Conservation (phyloP, 2,888 invertebrate genomes). For the Scaptomyza parva region DNA sequence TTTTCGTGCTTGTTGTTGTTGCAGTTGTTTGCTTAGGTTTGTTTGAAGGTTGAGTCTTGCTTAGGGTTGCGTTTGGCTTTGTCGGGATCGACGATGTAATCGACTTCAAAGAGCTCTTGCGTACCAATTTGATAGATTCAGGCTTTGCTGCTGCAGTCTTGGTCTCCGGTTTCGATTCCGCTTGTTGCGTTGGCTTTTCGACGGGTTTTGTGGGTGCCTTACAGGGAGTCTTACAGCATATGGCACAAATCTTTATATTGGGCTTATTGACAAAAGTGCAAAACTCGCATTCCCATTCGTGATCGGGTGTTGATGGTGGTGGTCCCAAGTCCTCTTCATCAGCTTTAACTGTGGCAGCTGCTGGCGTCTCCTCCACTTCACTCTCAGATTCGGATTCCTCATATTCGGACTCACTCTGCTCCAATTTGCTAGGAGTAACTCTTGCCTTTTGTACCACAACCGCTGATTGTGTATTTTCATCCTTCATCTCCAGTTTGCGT, state of each 20-base stretch:
- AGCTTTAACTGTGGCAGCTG: conserved; percentile 36
- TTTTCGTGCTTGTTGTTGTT: conserved; percentile 12
- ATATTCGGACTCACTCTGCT: conserved; percentile 56
- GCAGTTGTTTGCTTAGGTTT: conserved; percentile 30
- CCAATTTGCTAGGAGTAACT: conserved; percentile 7
- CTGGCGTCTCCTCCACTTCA: conserved; percentile 45
- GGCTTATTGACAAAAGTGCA: conserved; percentile 95
- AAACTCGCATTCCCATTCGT: conserved; percentile 94
- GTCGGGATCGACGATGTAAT: conserved; percentile 22
- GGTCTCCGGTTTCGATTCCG: conserved; percentile 15
- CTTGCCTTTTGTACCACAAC: conserved; percentile 54
- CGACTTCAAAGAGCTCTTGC: conserved; percentile 59
- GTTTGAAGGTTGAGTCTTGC: background rate
- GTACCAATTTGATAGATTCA: conserved; percentile 24
- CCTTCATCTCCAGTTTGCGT: conserved; percentile 57
- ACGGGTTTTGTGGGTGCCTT: conserved; percentile 52
- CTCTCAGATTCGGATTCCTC: conserved; percentile 53
- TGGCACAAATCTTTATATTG: conserved; percentile 91
- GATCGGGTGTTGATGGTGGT: conserved; percentile 86
- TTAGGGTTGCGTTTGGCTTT: background rate
- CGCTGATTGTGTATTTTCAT: conserved; percentile 64
- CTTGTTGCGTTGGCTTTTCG: conserved; percentile 4
- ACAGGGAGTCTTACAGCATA: conserved; percentile 94
- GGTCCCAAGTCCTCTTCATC: conserved; percentile 79
- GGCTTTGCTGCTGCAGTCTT: conserved; percentile 13